These are phyloP conservation scores for Dipus sagitta DNA, from an alignment of 2,797 vertebrate species.

Conservation along the genomic window DNA sequence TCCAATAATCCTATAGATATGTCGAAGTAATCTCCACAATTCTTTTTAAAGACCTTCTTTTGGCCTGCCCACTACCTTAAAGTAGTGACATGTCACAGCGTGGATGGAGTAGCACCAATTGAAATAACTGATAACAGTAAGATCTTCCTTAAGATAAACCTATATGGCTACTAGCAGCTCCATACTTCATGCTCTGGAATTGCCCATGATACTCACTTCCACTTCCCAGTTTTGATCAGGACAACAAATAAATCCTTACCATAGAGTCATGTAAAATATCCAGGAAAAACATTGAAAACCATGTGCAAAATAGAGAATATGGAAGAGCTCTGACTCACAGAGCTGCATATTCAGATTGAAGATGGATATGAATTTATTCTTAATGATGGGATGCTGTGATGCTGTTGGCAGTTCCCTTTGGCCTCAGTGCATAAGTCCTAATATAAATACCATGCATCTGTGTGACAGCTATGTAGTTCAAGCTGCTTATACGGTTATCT, in stretches of 20 bases:
- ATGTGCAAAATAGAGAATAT: not conserved
- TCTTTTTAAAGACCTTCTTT: not conserved
- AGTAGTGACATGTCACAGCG: not conserved
- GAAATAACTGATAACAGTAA: not conserved
- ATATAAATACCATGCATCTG: conserved; percentile 29
- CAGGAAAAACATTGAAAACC: not conserved
- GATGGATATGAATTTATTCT: not conserved
- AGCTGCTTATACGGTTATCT: not conserved
- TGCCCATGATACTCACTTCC: not conserved
- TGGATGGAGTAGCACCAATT: not conserved
- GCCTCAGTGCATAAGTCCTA: conserved; percentile 29
- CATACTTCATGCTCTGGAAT: not conserved
- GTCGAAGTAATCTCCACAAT: not conserved
- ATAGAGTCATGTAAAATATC: not conserved
- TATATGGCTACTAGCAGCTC: no score
- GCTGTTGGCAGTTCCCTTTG: not conserved
- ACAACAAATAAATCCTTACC: not conserved
- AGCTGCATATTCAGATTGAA: not conserved
- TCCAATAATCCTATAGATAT: not conserved
- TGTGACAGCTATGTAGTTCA: not conserved
- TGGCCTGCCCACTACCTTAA: not conserved
- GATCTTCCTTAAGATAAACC: not conserved
- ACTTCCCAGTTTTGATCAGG: not conserved
- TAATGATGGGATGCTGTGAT: not conserved
- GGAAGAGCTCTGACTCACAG: not conserved